Evolutionary conservation across 2,888 invertebrate genomes (phyloP).

Genomic region (Venusia cambrica): DNA sequence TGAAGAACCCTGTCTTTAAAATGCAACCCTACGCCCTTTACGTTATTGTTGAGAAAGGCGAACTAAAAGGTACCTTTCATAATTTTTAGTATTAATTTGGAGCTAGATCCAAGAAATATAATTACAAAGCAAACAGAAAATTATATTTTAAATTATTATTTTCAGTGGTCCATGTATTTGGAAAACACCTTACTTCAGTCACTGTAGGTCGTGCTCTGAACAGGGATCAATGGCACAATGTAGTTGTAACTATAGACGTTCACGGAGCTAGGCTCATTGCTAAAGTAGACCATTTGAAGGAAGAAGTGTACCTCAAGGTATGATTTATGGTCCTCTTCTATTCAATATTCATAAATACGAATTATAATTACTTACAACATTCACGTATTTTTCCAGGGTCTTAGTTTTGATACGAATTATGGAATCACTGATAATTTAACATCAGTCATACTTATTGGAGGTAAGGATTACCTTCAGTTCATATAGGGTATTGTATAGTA

Average conservation of each 20-base stretch:
- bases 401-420: slow-evolving; percentile 92
- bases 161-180: slow-evolving; percentile 93
- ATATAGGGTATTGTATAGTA: too few relatives aligned
- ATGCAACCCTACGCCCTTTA: slow-evolving; percentile 94
- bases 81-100: too few relatives aligned
- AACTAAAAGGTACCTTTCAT: slow-evolving; percentile 84
- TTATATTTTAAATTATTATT: slow-evolving; percentile 17
- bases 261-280: slow-evolving; percentile 92
- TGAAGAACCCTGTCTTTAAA: slow-evolving; percentile 90
- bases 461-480: slow-evolving; percentile 74
- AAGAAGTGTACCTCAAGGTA: slow-evolving; percentile 89
- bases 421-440: slow-evolving; percentile 92
- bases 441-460: slow-evolving; percentile 93
- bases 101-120: too few relatives aligned
- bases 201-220: slow-evolving; percentile 94
- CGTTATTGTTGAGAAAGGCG: slow-evolving; percentile 95
- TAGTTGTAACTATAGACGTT: slow-evolving; percentile 92
- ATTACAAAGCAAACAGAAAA: slow-evolving; percentile 5
- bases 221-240: slow-evolving; percentile 94
- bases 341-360: slow-evolving; percentile 10
- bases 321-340: slow-evolving; percentile 3
- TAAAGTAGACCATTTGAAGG: slow-evolving; percentile 90
- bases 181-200: slow-evolving; percentile 90
- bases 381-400: slow-evolving; percentile 76
- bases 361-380: slow-evolving; percentile 11